Evolutionary conservation across 2,888 invertebrate genomes (phyloP).

Genomic region (Ormyrus nitidulus): DNA sequence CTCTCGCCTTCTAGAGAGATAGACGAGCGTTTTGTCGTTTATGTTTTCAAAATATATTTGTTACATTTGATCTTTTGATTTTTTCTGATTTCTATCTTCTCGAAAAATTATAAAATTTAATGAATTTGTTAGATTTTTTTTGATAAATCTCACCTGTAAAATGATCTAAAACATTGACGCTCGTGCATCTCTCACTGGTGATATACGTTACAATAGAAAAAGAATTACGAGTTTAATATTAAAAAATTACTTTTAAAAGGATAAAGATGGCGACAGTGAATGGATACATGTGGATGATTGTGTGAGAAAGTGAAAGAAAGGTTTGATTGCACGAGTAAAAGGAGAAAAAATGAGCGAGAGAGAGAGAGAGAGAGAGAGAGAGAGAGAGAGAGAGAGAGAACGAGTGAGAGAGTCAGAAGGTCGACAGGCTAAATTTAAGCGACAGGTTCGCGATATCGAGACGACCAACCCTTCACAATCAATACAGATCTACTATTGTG

Average conservation of each 20-base stretch:
- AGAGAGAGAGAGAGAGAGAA: constrained; percentile 9
- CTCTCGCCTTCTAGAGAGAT: constrained; percentile 45
- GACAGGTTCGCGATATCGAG: constrained; percentile 56
- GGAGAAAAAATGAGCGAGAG: constrained; percentile 7
- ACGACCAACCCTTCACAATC: constrained; percentile 57
- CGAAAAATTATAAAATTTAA: background rate
- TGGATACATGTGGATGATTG: constrained; percentile 25
- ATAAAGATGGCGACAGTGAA: constrained; percentile 44
- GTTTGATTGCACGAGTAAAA: background rate
- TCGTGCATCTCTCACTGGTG: constrained; percentile 48
- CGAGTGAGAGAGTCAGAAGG: constrained; percentile 57
- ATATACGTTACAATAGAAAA: constrained; percentile 55
- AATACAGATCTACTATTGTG: constrained; percentile 54
- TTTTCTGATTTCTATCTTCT: background rate
- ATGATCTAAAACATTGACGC: constrained; percentile 2
- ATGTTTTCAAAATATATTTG: constrained; percentile 6
- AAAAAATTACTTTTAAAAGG: constrained; percentile 54
- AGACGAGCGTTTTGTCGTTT: constrained; percentile 42
- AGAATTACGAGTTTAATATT: constrained; percentile 55
- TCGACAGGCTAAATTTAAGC: constrained; percentile 56
- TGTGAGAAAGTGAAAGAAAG: background rate
- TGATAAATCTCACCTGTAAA: too few species aligned
- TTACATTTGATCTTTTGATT: background rate
- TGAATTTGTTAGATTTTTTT: constrained; percentile 17
- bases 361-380: background rate